Evolutionary conservation across 2,888 invertebrate species (phyloP), one percentile per base, ranked within the genome.

Genomic region (Megastigmus dorsalis): DNA sequence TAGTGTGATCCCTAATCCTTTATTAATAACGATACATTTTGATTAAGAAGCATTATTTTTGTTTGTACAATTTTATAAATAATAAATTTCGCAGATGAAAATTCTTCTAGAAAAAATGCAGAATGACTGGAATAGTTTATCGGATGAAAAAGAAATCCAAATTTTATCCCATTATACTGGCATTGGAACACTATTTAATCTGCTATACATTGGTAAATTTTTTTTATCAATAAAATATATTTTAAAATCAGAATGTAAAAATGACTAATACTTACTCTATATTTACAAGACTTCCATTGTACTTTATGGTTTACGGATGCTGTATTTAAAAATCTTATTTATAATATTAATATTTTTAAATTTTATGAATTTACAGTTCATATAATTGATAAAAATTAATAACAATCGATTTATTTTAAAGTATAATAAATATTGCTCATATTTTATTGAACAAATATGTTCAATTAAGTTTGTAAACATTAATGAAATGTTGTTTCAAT

Each of bases 71-170:
- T 10, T n/a, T 15, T 30, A 38, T 10, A 13, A 38, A 13, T 6
- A 9, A 52, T 28, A 1, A 15, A 1, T 36, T 28, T 55, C 45
- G 3, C 10, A 68, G 68, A 50, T 68, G 20, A 59, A 38, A 28
- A 13, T 0, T 41, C n/a, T 68, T 20, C 6, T 60, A 7, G 9
- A 50, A 1, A 41, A 50, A 59, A 59, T 68, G 6, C 50, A 68
- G 41, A 13, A 59, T 4, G 59, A 68, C n/a, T 68, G 68, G 68
- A 30, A 50, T n/a, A 68, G 13, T 26, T n/a, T 68, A 18, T 4
- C 18, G 1, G 38, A 59, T 20, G 41, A 68, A 26, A 13, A 15
- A n/a, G 68, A 68, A 59, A 68, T 59, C 20, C 7, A 18, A 48
- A 59, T 68, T 7, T 20, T 68, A 15, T 26, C 20, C 9, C n/a